Base-by-base conservation (phyloP, 2,888 invertebrate species). In the Lepidochitona cinerea region DNA sequence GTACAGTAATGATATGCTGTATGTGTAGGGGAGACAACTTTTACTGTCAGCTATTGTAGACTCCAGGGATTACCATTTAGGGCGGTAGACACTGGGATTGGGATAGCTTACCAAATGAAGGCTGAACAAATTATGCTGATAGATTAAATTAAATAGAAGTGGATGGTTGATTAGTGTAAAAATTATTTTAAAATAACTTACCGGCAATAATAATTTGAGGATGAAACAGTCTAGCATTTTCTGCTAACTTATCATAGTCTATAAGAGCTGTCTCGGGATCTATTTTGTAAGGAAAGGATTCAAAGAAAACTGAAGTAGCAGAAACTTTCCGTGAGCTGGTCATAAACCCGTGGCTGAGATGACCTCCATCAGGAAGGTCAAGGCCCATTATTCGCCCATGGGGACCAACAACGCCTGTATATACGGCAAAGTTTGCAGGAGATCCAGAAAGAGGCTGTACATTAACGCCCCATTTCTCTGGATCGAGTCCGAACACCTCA, bases 281-380 rank as follows among this genome's bases (percentile, higher is more conserved):
- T 6, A 97, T 95, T 92, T 97, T 97, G 90, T 99, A 99, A 0
- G 98, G 98, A 95, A 98, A 96, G 74, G 98, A 97, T 92, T 99
- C 98, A 90, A 99, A 99, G 92, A 97, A 99, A 76, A 98, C 95
- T 0, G 98, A 98, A 0, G 98, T 98, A 7, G 98, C 98, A 0
- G 98, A 99, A 75, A 99, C 96, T 91, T 95, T 96, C 90, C 96
- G 97, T 9, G 92, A 94, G 7, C 94, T 92, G 0, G 98, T 98
- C 92, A 96, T 96, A 91, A 98, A 98, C 35, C 94, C 92, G 79
- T 92, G 92, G 65, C 91, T 91, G 37, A 92, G 84, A 83, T 99
- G 99, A 0, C 99, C 99, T 81, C 99, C 99, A 89, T 99, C 98
- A 0, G 98, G 97, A 74, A 99, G 92, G 91, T 99, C 97, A 70